These are phyloP conservation scores for Parotia lawesii DNA, from an alignment of 2,113 vertebrate species.

Conservation along the genomic window DNA sequence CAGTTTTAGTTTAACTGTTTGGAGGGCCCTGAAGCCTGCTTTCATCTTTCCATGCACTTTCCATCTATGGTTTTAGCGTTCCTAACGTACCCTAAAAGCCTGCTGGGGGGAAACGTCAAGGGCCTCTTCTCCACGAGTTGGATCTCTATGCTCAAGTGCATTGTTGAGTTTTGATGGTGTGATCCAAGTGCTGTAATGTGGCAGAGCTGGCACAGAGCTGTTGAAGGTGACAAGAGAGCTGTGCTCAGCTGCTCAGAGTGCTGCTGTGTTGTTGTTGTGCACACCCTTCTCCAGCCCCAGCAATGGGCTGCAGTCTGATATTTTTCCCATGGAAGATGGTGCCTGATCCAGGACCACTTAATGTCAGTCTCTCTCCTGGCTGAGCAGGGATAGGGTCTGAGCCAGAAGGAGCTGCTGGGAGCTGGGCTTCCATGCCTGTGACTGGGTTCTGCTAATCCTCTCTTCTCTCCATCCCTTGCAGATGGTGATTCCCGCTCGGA, in stretches of 20 bases:
- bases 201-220: background rate
- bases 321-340: background rate
- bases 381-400: background rate
- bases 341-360: background rate
- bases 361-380: background rate
- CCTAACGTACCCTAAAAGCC: background rate
- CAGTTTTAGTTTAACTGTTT: background rate
- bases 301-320: background rate
- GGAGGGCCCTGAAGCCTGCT: background rate
- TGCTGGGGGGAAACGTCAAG: background rate
- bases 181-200: background rate
- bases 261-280: background rate
- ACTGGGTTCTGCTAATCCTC: background rate
- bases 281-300: background rate
- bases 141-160: constrained; percentile 8
- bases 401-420: background rate
- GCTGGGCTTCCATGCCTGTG: background rate
- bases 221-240: background rate
- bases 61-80: background rate
- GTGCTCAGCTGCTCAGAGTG: background rate
- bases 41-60: background rate
- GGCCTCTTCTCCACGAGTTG: background rate
- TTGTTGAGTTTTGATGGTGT: background rate
- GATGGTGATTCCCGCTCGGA: background rate
- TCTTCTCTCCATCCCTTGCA: background rate